Evolutionary conservation across 2,113 vertebrate species (phyloP).

Genomic region (Otus sunia): DNA sequence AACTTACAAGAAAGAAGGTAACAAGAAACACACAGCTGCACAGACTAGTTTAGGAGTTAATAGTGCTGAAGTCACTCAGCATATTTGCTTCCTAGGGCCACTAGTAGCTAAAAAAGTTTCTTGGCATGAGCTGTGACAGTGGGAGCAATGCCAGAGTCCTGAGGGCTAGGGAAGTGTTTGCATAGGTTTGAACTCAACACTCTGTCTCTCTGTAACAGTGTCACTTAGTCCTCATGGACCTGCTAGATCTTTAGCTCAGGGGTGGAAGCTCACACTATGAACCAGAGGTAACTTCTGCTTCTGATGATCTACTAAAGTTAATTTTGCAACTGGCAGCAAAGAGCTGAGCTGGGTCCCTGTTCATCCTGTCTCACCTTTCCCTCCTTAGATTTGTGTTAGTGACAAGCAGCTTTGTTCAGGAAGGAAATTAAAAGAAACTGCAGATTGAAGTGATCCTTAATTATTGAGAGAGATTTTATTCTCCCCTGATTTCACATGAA

Average conservation of each 20-base stretch:
- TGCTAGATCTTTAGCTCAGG: not conserved
- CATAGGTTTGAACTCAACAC: not conserved
- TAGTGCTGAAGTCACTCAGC: not conserved
- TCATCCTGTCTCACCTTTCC: not conserved
- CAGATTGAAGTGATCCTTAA: not conserved
- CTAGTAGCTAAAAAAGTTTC: not conserved
- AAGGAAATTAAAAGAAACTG: not conserved
- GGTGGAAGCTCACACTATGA: not conserved
- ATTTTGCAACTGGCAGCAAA: not conserved
- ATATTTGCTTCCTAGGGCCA: not conserved
- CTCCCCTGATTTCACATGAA: not conserved
- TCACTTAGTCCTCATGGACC: not conserved
- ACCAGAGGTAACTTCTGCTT: not conserved
- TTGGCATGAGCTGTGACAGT: not conserved
- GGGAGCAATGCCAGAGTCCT: not conserved
- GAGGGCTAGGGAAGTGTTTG: not conserved
- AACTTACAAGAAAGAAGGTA: not conserved
- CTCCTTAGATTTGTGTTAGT: not conserved
- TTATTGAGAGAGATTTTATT: slow-evolving; percentile 30
- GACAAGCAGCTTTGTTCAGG: not conserved
- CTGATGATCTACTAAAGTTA: not conserved
- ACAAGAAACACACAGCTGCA: not conserved
- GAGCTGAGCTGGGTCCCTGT: not conserved
- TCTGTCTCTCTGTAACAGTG: not conserved
- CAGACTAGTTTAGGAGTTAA: not conserved